phyloP scores from a whole-genome alignment of 1,140 invertebrate genomes.

The Pseudomyrmex concolor region DNA sequence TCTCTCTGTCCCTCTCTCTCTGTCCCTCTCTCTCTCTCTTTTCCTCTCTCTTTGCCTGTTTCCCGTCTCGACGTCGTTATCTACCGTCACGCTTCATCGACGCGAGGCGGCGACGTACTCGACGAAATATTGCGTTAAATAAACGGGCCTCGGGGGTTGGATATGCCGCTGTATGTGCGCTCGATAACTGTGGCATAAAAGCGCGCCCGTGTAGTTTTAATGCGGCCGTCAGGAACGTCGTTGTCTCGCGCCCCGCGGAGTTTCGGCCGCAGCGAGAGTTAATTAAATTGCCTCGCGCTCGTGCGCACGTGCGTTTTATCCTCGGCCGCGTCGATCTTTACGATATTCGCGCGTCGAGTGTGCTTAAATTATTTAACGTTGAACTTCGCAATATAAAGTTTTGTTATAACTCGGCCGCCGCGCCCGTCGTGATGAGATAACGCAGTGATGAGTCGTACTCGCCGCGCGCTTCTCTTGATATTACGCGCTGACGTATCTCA shows the following conservation, averaged over 20 bases:
- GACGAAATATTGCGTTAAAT: constrained; percentile 66
- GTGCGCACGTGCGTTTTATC: background rate
- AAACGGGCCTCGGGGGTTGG: constrained; percentile 27
- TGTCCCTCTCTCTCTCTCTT: background rate
- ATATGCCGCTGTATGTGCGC: constrained; percentile 13
- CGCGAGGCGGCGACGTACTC: constrained; percentile 29
- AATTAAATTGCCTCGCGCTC: constrained; percentile 28
- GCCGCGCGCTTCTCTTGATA: background rate
- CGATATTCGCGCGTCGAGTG: background rate
- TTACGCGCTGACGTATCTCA: background rate
- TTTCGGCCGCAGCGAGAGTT: constrained; percentile 29
- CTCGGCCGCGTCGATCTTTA: constrained; percentile 1
- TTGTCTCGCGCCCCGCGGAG: constrained; percentile 2
- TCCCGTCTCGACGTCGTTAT: constrained; percentile 47
- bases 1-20: background rate
- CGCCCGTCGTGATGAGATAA: background rate
- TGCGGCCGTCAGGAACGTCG: constrained; percentile 27
- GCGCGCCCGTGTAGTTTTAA: constrained; percentile 53
- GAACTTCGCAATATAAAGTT: background rate
- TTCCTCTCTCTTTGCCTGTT: constrained; percentile 2
- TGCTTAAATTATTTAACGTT: constrained; percentile 14
- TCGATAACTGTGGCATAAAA: constrained; percentile 53
- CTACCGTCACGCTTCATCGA: constrained; percentile 61
- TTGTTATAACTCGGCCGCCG: background rate
- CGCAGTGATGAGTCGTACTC: background rate